Evolutionary conservation across 1,140 invertebrate species (phyloP).

Genomic region (silkworm (Bombyx mori)): DNA sequence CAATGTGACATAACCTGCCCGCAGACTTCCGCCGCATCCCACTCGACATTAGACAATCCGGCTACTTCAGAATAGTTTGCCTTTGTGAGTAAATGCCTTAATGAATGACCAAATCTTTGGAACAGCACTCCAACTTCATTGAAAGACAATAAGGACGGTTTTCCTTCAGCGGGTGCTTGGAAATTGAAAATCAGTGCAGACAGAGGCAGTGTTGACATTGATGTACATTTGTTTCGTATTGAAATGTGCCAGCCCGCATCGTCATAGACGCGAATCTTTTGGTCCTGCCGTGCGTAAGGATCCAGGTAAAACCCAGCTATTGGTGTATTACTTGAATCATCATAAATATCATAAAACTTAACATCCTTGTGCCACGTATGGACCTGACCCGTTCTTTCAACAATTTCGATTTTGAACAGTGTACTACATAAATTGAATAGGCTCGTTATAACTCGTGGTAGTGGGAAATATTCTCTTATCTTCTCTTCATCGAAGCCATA

Average conservation of each 20-base stretch:
- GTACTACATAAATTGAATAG: slow-evolving; percentile 82
- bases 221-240: slow-evolving; percentile 77
- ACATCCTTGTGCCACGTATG: slow-evolving; percentile 90
- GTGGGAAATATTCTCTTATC: slow-evolving; percentile 86
- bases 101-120: slow-evolving; percentile 85
- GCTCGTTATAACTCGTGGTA: slow-evolving; percentile 82
- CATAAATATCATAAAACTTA: slow-evolving; percentile 85
- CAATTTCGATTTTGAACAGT: slow-evolving; percentile 88
- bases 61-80: slow-evolving; percentile 87
- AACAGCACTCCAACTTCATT: slow-evolving; percentile 84
- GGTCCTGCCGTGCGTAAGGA: slow-evolving; percentile 78
- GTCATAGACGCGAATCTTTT: slow-evolving; percentile 74
- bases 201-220: slow-evolving; percentile 76
- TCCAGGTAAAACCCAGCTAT: slow-evolving; percentile 89
- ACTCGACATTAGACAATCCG: slow-evolving; percentile 89
- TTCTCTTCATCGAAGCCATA: slow-evolving; percentile 80
- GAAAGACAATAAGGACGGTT: slow-evolving; percentile 81
- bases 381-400: slow-evolving; percentile 74
- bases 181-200: slow-evolving; percentile 90
- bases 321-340: slow-evolving; percentile 76
- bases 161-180: slow-evolving; percentile 72
- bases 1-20: slow-evolving; percentile 87
- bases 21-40: slow-evolving; percentile 88
- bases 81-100: slow-evolving; percentile 87
- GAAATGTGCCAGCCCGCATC: slow-evolving; percentile 79